Evolutionary conservation across 2,797 vertebrate genomes (phyloP), one percentile per base, ranked within the genome.

Genomic region (Dermochelys coriacea): DNA sequence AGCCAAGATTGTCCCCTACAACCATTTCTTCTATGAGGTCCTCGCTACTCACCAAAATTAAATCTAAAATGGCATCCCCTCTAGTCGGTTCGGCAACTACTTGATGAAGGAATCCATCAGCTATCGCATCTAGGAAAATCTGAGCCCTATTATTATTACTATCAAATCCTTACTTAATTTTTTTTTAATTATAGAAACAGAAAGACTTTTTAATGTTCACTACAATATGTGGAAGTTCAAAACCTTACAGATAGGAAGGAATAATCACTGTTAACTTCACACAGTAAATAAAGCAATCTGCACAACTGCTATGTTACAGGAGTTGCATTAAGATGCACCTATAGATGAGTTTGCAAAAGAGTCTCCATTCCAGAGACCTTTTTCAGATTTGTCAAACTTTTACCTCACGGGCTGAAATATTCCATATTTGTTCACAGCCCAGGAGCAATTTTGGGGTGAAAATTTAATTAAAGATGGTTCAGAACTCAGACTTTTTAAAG

Each of bases 381-480:
- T 29, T 80, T 85, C 34, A 55, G 29, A 55, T 88, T 84, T 12
- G 6, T 23, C 37, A 8, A 82, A 4, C 54, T 91, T 85, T 59
- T 71, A 16, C 34, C 34, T 85, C 4, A 82, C 4, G 51, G 84
- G 21, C 80, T 8, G 79, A 94, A n/a, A 1, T 52, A 85, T 16
- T 37, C 12, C 16, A 34, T 0, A 0, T 50, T 4, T 12, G 18
- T 93, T 84, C 34, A 80, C 51, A 89, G 27, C 4, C 15, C 47
- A 92, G 52, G 25, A 51, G 12, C 31, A 34, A 12, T 89, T 90
- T 37, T 34, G 18, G 87, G 34, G 14, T 23, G 57, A 74, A 91
- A 74, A 57, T 45, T 3, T n/a, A 1, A 5, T 5, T 21, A 3
- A 80, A 34, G 68, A 75, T 0, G 0, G 2, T 25, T 9, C n/a